These are phyloP conservation scores for Tolypeutes matacus DNA, from an alignment of 2,797 vertebrate genomes.

Conservation along the genomic window DNA sequence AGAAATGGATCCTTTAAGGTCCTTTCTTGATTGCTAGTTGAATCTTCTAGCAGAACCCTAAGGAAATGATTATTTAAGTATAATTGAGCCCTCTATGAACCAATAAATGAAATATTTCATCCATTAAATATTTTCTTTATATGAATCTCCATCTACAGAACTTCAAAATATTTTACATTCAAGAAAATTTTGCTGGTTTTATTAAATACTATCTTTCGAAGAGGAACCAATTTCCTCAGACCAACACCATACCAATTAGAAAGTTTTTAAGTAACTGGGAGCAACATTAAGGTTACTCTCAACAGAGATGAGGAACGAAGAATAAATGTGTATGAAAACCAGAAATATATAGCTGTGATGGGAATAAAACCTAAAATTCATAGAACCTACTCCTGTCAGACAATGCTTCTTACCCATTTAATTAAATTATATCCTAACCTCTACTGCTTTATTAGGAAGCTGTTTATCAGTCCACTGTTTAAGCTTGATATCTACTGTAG, in stretches of 20 bases:
- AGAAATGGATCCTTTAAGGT: slow-evolving; percentile 7
- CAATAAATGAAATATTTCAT: slow-evolving; percentile 1
- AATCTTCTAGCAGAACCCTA: slow-evolving; percentile 30
- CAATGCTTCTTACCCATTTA: slow-evolving; percentile 81
- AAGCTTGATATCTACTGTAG: slow-evolving; percentile 98
- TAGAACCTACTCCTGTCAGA: slow-evolving; percentile 66
- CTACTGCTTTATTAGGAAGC: slow-evolving; percentile 97
- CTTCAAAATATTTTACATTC: slow-evolving; percentile 40
- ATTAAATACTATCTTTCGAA: slow-evolving; percentile 39
- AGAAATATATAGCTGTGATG: not conserved
- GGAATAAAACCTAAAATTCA: slow-evolving; percentile 28
- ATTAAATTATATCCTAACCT: slow-evolving; percentile 90
- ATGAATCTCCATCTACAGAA: not conserved
- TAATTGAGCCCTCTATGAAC: not conserved
- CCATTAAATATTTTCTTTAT: not conserved
- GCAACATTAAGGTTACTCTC: not conserved
- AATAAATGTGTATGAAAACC: not conserved
- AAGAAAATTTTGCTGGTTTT: slow-evolving; percentile 21
- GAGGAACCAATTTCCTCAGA: not conserved
- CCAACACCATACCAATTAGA: not conserved
- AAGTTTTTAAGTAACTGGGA: not conserved
- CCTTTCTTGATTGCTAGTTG: slow-evolving; percentile 28
- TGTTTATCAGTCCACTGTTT: slow-evolving; percentile 99
- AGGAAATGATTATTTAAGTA: slow-evolving; percentile 51
- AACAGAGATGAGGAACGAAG: not conserved